phyloP scores from a whole-genome alignment of 2,888 invertebrate species.

The Scrobipalpa atriplicella region DNA sequence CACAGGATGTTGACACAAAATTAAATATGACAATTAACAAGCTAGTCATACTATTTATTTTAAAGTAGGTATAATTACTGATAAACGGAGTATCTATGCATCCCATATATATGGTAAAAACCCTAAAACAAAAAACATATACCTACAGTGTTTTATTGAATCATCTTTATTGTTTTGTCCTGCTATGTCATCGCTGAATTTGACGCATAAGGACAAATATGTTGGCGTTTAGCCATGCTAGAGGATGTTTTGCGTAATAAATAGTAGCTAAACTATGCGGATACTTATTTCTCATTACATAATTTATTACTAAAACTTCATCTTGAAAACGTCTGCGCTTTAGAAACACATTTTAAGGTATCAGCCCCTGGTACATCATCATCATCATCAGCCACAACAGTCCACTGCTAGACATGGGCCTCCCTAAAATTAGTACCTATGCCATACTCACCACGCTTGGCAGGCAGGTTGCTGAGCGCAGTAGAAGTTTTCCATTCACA shows the following conservation, averaged over 20 bases:
- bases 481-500: too few species aligned
- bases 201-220: not conserved
- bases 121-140: not conserved
- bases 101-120: not conserved
- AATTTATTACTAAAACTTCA: too few species aligned
- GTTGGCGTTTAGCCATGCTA: not conserved
- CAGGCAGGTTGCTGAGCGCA: too few species aligned
- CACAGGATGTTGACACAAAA: not conserved
- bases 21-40: not conserved
- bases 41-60: not conserved
- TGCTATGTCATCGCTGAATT: conserved; percentile 11
- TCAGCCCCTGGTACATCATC: too few species aligned
- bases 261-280: too few species aligned
- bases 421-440: too few species aligned
- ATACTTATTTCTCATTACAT: too few species aligned
- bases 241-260: not conserved
- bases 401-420: too few species aligned
- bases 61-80: not conserved
- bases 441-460: too few species aligned
- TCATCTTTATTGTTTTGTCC: conserved; percentile 35
- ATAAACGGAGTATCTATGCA: not conserved
- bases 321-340: too few species aligned
- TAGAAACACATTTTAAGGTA: too few species aligned
- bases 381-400: too few species aligned
- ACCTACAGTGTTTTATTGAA: conserved; percentile 35